Evolutionary conservation across 2,888 invertebrate genomes (phyloP), one percentile per base, ranked within the genome.

Genomic region (Drosophila greeni): DNA sequence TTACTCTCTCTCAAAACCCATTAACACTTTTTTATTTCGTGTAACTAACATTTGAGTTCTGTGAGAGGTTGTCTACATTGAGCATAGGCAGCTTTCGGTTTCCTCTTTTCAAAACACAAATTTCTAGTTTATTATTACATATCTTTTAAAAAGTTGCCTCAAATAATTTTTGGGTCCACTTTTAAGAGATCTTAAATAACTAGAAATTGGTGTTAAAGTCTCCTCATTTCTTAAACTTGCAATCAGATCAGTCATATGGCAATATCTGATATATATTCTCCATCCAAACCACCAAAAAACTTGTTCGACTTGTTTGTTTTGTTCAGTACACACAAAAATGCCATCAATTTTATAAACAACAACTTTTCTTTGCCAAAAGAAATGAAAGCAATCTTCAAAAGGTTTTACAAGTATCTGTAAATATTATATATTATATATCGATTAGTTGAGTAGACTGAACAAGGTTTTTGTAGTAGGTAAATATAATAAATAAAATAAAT

Each of bases 271-370:
- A 42, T 26, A 26, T 33, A 23, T 37, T 47, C 33, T 45, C 37
- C 62, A 39, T 26, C 39, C 31, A 24, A 23, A 34, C 23, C 51
- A 43, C 49, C 36, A 56, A 53, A 23, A 45, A 29, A 47, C 53
- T 66, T 66, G 60, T 62, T 71, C 76, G 68, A 70, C 70, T 62
- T 47, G 58, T 67, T 71, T 62, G 59, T 56, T 72, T 67, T 81
- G 72, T 79, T 67, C 75, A 47, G 45, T 47, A 79, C 79, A 79
- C 79, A 81, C 79, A 80, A 80, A 80, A 80, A 80, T 80, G 79
- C 79, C 79, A 80, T 80, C 60, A 62, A 62, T 37, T 62, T 59
- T 51, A 49, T 49, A 26, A 18, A 33, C 14, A 20, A 20, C 20
- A 36, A 20, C 23, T 34, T 42, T 40, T 48, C 57, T 40, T 59